Evolutionary conservation across 2,888 invertebrate genomes (phyloP).

Genomic region (Parthenolecanium corni): DNA sequence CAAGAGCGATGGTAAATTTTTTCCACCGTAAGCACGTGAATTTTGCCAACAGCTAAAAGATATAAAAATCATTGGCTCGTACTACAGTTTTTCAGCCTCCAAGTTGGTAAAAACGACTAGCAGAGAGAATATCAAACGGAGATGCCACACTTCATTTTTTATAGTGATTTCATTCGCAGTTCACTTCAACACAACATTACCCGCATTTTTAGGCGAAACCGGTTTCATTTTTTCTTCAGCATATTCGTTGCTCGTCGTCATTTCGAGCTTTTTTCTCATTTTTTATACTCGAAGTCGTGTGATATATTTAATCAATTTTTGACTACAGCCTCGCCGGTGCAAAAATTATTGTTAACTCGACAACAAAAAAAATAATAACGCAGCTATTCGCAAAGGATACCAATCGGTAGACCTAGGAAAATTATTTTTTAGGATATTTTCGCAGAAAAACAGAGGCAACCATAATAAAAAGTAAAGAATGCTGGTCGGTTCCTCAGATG

Average conservation of each 20-base stretch:
- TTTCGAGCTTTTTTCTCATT: constrained; percentile 28
- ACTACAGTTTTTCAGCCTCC: constrained; percentile 3
- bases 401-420: too few species aligned
- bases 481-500: too few species aligned
- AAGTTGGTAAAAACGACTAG: background rate
- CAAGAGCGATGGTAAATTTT: too few species aligned
- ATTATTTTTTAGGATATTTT: too few species aligned
- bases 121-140: constrained; percentile 23
- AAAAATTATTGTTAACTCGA: too few species aligned
- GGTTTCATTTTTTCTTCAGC: constrained; percentile 18
- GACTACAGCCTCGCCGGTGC: background rate
- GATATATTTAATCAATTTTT: constrained; percentile 23
- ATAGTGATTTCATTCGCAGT: constrained; percentile 25
- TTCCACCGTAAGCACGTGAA: background rate
- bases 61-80: constrained; percentile 18
- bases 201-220: constrained; percentile 20
- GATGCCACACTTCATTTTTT: constrained; percentile 16
- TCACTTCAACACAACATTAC: constrained; percentile 23
- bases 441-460: too few species aligned
- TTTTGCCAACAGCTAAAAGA: constrained; percentile 9
- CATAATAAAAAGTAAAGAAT: too few species aligned
- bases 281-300: constrained; percentile 31
- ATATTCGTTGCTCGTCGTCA: constrained; percentile 17
- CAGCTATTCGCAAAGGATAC: too few species aligned
- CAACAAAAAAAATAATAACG: too few species aligned